These are phyloP conservation scores for Noctua janthe DNA, from an alignment of 2,888 invertebrate species.

Conservation along the genomic window DNA sequence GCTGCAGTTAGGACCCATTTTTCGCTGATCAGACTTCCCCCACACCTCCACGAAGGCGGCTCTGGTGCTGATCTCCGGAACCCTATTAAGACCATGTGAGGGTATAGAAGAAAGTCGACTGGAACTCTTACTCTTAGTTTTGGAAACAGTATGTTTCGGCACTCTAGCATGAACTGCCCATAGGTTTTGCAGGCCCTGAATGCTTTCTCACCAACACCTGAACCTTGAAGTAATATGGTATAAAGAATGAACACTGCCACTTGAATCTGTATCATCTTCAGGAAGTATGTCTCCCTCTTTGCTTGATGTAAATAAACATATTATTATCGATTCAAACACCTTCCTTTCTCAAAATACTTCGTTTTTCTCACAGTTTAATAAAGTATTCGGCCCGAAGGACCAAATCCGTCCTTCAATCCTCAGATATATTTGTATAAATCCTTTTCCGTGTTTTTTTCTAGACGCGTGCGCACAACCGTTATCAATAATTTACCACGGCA, in stretches of 20 bases:
- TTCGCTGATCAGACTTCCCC: conserved; percentile 84
- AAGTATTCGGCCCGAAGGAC: conserved; percentile 2
- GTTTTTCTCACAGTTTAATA: neutral
- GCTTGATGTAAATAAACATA: conserved; percentile 38
- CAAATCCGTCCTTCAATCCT: conserved; percentile 16
- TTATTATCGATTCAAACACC: conserved; percentile 12
- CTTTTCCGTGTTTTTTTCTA: conserved; percentile 35
- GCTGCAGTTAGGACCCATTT: conserved; percentile 87
- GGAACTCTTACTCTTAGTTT: conserved; percentile 81
- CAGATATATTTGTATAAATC: conserved; percentile 13
- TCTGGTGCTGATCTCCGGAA: conserved; percentile 69
- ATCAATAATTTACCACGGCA: conserved; percentile 76
- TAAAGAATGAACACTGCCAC: conserved; percentile 36
- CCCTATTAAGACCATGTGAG: conserved; percentile 91
- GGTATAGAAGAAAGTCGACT: conserved; percentile 89
- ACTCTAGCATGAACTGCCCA: conserved; percentile 84
- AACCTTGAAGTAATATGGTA: conserved; percentile 11
- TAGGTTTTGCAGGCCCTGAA: conserved; percentile 82
- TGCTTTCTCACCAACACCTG: conserved; percentile 80
- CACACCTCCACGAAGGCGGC: conserved; percentile 84
- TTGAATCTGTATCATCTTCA: conserved; percentile 45
- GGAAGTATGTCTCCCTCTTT: conserved; percentile 10
- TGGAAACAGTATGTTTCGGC: conserved; percentile 83
- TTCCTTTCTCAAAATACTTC: neutral
- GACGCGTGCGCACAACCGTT: conserved; percentile 66